Evolutionary conservation across 2,888 invertebrate species (phyloP).

Genomic region (Eupithecia vulgata): DNA sequence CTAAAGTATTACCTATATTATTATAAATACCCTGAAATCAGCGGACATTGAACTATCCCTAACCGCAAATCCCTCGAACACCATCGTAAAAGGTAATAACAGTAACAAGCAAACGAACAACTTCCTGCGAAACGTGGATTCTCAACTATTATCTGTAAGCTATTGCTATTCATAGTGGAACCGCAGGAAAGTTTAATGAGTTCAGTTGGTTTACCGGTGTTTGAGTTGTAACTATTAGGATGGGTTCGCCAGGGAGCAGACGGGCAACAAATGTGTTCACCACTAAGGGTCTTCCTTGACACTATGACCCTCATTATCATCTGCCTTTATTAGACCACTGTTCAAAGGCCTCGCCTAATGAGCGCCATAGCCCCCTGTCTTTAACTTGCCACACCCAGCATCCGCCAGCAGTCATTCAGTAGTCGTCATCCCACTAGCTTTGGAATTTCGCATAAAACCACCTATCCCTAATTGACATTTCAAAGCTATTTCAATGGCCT

Average conservation of each 20-base stretch:
- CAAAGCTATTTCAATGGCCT: too few species aligned
- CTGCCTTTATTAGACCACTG: too few species aligned
- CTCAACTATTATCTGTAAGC: conserved; percentile 17
- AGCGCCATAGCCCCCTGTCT: too few species aligned
- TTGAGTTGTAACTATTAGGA: neutral
- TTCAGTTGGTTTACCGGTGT: conserved; percentile 12
- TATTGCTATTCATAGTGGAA: conserved; percentile 16
- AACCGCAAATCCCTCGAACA: neutral
- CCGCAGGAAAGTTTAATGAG: conserved; percentile 17
- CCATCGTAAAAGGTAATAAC: conserved; percentile 3
- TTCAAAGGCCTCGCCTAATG: too few species aligned
- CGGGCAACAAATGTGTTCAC: neutral
- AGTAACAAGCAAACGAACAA: conserved; percentile 3
- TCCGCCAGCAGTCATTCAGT: too few species aligned
- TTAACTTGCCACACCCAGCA: too few species aligned
- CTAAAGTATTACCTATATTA: conserved; percentile 33
- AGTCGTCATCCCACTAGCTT: too few species aligned
- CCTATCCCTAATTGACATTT: too few species aligned
- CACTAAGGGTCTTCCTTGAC: neutral
- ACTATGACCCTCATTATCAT: too few species aligned
- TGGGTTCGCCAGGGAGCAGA: neutral
- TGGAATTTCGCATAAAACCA: too few species aligned
- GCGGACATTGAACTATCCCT: conserved; percentile 1
- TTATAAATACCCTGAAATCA: neutral
- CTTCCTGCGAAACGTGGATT: conserved; percentile 16